Base-by-base conservation (phyloP, 2,888 invertebrate species). In the Leptinotarsa rubiginosa region DNA sequence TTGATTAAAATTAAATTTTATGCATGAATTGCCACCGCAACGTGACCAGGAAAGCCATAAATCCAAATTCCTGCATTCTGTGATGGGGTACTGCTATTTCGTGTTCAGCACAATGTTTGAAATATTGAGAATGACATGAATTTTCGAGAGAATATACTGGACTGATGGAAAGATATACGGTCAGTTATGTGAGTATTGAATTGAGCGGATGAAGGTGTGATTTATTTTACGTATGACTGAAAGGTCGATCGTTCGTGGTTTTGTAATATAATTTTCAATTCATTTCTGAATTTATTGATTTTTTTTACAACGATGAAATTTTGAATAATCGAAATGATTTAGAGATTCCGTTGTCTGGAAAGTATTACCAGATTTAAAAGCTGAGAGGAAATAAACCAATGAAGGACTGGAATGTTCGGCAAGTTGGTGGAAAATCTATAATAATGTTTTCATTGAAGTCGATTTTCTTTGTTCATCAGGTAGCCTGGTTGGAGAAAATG, bases 1-100 rank as follows among this genome's bases (percentile, higher is more conserved):
- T 78, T 79, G 79, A 79, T 79, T 78, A 80, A 78, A 80, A 80
- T 80, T 80, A 76, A 78, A 80, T 80, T 80, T 78, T 78, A 76
- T 77, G 77, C 80, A 76, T 78, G 78, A 78, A 78, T 77, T 77
- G 74, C 74, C 69, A 72, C 78, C 71, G 69, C 77, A 73, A 72
- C 74, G 72, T 76, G 74, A 65, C 70, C 73, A 50, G 59, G 54
- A 47, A 56, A 64, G 49, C 49, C 70, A 69, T 77, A 77, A 77
- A 77, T 77, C 64, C 69, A 71, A 73, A 73, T 73, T 75, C 70
- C 68, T 62, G 20, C 56, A 20, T 47, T 67, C 50, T 49, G 47
- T 22, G 15, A 31, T 20, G 52, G 47, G 50, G 50, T 52, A 67
- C 22, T 22, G 69, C 56, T 56, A 56, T 69, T 69, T 69, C 31